phyloP scores from a whole-genome alignment of 2,797 vertebrate species.

The Megaceryle alcyon region DNA sequence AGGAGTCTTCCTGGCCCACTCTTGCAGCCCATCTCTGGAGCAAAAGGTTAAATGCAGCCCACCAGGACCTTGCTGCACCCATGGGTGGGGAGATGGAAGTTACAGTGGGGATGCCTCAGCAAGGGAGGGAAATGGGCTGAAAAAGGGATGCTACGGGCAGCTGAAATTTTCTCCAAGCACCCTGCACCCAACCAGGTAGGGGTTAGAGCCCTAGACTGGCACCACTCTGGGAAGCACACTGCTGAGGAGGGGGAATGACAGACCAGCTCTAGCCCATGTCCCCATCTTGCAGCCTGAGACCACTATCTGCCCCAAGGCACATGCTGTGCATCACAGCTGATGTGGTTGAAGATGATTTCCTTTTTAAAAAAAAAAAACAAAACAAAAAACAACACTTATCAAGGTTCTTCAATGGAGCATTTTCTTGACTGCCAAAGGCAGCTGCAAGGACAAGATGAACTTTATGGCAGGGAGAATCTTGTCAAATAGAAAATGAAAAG shows the following conservation, averaged over 20 bases:
- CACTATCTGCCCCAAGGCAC: background rate
- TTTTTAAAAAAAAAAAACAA: background rate
- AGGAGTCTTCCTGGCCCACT: background rate
- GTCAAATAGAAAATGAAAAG: background rate
- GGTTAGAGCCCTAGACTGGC: background rate
- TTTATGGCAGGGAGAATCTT: background rate
- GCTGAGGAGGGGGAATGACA: background rate
- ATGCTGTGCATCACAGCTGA: background rate
- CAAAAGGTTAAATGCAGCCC: background rate
- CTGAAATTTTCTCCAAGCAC: background rate
- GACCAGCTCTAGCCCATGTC: background rate
- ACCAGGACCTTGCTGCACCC: background rate
- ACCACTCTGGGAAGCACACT: background rate
- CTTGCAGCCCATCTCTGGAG: background rate
- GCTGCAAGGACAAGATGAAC: background rate
- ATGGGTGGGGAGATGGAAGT: background rate
- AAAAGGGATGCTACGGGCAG: background rate
- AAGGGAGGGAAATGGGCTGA: background rate
- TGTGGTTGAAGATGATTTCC: background rate
- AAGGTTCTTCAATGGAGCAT: background rate
- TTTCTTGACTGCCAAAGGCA: background rate
- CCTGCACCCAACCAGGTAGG: background rate
- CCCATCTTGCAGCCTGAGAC: background rate
- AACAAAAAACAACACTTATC: background rate
- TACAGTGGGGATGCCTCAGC: background rate